Percentiles rank a stretch among this genome's conserved stretches.
Conservation (phyloP, 2,888 invertebrate genomes). For the Drosophila mayaguana region DNA sequence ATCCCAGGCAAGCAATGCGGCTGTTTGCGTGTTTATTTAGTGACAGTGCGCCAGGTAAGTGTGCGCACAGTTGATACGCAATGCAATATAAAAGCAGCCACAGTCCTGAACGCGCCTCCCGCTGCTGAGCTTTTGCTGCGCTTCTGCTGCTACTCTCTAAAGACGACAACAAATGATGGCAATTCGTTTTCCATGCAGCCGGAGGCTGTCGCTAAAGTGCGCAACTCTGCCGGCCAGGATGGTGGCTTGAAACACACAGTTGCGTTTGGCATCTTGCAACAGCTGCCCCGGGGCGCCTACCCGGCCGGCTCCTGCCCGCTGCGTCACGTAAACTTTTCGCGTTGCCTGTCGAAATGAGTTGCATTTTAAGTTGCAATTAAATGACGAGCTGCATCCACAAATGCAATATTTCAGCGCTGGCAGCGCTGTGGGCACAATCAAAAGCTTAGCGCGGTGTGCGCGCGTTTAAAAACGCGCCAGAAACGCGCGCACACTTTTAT, state of each 20-base stretch:
- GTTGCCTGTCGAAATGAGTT: conserved; percentile 63
- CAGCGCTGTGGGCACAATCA: not conserved
- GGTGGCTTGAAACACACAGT: not conserved
- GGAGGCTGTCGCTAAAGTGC: conserved; percentile 62
- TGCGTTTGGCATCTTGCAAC: conserved; percentile 13
- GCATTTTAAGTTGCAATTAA: conserved; percentile 76
- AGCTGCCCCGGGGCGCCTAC: conserved; percentile 27
- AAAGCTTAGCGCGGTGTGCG: not conserved
- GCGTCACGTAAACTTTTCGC: conserved; percentile 55
- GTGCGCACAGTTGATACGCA: conserved; percentile 46
- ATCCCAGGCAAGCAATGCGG: conserved; percentile 25
- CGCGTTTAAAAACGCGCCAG: conserved; percentile 30
- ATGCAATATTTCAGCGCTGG: conserved; percentile 16
- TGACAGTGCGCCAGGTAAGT: conserved; percentile 64
- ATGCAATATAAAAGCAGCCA: conserved; percentile 22
- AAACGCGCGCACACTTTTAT: not conserved
- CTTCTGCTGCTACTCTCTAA: conserved; percentile 28
- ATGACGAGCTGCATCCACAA: conserved; percentile 43
- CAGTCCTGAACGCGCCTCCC: conserved; percentile 9
- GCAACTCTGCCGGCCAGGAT: conserved; percentile 36
- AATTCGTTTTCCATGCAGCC: conserved; percentile 71
- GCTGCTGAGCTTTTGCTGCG: not conserved
- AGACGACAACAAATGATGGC: conserved; percentile 72
- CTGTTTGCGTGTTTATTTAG: conserved; percentile 63
- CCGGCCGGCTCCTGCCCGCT: conserved; percentile 22